These are phyloP conservation scores for Lampris megalopsis DNA, from an alignment of 2,113 vertebrate genomes.

Conservation along the genomic window DNA sequence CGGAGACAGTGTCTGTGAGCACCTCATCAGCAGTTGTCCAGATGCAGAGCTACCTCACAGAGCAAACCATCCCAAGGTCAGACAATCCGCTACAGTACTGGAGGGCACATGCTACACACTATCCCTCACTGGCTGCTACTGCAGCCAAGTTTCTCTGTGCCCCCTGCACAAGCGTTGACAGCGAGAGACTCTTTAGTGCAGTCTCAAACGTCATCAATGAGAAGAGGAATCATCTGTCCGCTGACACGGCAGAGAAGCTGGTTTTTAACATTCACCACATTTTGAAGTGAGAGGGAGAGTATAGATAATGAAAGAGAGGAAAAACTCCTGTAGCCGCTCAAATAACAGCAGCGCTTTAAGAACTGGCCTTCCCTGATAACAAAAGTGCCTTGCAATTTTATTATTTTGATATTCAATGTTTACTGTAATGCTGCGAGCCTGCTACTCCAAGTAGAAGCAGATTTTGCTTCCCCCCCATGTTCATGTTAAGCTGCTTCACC, in stretches of 20 bases:
- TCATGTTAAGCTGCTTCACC: neutral
- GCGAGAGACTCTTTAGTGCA: constrained; percentile 39
- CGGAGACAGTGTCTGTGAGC: constrained; percentile 4
- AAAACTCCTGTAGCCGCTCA: no score
- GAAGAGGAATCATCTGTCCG: constrained; percentile 3
- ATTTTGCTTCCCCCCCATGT: neutral
- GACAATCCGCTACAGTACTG: constrained; percentile 31
- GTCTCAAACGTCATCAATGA: constrained; percentile 8
- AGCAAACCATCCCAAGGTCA: constrained; percentile 21
- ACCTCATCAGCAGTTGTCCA: constrained; percentile 23
- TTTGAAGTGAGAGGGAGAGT: constrained; percentile 7
- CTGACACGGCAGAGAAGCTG: constrained; percentile 25
- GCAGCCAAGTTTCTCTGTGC: constrained; percentile 31
- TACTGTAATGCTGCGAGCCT: no score
- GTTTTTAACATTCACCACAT: constrained; percentile 33
- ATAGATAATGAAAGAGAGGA: no score
- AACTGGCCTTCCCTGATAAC: no score
- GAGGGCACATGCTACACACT: constrained; percentile 23
- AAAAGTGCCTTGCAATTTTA: no score
- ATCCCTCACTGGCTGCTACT: constrained; percentile 18
- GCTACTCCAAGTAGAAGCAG: neutral
- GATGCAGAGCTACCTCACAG: constrained; percentile 24
- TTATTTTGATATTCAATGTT: no score
- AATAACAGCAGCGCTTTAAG: no score
- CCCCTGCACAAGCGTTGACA: constrained; percentile 30